Conservation (phyloP, 2,113 vertebrate species). For the Boleophthalmus pectinirostris region DNA sequence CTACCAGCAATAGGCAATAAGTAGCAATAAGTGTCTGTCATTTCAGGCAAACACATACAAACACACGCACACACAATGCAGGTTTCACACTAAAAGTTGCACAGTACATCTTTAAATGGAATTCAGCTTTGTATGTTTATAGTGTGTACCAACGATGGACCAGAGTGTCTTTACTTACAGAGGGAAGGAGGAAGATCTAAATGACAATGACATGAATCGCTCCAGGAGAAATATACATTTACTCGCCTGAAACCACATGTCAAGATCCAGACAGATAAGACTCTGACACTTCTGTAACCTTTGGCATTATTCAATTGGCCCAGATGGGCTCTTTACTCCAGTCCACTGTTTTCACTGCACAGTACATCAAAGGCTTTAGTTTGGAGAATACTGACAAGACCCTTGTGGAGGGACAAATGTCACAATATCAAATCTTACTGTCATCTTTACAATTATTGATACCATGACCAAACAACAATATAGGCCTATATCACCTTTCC, state of each 20-base stretch:
- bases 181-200: not conserved
- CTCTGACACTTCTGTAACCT: not conserved
- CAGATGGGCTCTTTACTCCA: not conserved
- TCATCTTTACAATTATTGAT: not conserved
- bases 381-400: not conserved
- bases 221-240: constrained; percentile 12
- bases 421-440: not conserved
- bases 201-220: constrained; percentile 20
- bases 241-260: constrained; percentile 6
- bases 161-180: not conserved
- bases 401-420: not conserved
- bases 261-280: constrained; percentile 2
- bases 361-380: not conserved
- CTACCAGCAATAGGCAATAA: too few relatives aligned
- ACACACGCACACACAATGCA: too few relatives aligned
- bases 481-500: too few relatives aligned
- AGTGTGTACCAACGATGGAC: not conserved
- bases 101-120: not conserved
- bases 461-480: too few relatives aligned
- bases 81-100: not conserved
- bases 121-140: not conserved
- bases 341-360: not conserved
- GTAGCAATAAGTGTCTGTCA: too few relatives aligned
- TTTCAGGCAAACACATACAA: not conserved
- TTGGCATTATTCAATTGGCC: not conserved